Evolutionary conservation across 2,888 invertebrate genomes (phyloP).

Genomic region (Drosophila affinis): DNA sequence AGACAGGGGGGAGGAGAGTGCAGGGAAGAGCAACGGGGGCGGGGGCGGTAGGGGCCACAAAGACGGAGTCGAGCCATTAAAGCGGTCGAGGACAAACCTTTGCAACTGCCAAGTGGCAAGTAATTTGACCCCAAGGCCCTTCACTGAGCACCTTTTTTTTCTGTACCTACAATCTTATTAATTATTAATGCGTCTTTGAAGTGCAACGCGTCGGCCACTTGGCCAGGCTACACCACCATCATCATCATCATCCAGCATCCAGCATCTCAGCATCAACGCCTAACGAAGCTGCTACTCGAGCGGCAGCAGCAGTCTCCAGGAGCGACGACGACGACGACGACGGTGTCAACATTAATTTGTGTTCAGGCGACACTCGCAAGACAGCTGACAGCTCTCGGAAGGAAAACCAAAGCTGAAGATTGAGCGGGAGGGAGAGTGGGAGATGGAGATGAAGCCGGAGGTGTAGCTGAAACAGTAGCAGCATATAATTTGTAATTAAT

Average conservation of each 20-base stretch:
- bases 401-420: constrained; percentile 25
- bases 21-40: not conserved
- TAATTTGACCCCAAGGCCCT: constrained; percentile 53
- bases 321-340: constrained; percentile 11
- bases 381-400: constrained; percentile 56
- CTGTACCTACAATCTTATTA: constrained; percentile 68
- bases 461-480: constrained; percentile 35
- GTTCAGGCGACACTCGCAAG: constrained; percentile 69
- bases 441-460: constrained; percentile 15
- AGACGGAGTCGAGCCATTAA: constrained; percentile 1
- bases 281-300: constrained; percentile 70
- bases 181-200: constrained; percentile 72
- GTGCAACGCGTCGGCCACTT: constrained; percentile 52
- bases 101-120: constrained; percentile 56
- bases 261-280: constrained; percentile 34
- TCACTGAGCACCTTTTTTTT: constrained; percentile 32
- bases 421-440: accelerated
- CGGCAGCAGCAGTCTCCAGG: constrained; percentile 35
- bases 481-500: constrained; percentile 79
- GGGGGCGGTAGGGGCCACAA: constrained; percentile 2
- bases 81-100: constrained; percentile 18
- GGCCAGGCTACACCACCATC: constrained; percentile 21
- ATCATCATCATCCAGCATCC: constrained; percentile 21
- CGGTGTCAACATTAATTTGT: constrained; percentile 74
- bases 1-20: constrained; percentile 43